phyloP scores from a whole-genome alignment of 1,140 invertebrate genomes.

The Zaprionus capensis region DNA sequence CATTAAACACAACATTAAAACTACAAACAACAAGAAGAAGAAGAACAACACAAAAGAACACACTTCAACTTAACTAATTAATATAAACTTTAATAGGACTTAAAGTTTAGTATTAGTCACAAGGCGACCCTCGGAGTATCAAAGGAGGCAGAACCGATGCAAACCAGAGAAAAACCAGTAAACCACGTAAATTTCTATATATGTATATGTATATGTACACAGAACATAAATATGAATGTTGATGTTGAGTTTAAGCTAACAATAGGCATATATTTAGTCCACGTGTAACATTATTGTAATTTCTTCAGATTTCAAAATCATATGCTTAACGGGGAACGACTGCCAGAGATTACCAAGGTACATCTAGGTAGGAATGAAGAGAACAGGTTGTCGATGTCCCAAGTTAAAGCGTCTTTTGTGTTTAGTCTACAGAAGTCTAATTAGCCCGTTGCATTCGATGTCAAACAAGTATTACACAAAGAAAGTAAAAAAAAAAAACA shows the following conservation, averaged over 20 bases:
- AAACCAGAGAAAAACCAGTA: slow-evolving; percentile 14
- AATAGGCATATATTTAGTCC: slow-evolving; percentile 73
- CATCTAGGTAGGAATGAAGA: background rate
- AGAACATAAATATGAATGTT: slow-evolving; percentile 62
- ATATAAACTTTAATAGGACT: slow-evolving; percentile 72
- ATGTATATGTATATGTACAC: slow-evolving; percentile 46
- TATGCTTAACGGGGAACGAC: background rate
- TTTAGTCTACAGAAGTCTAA: slow-evolving; percentile 42
- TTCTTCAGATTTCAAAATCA: slow-evolving; percentile 33
- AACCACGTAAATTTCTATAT: slow-evolving; percentile 42
- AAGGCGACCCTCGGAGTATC: slow-evolving; percentile 41
- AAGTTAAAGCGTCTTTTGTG: slow-evolving; percentile 15
- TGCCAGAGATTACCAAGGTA: too few species aligned
- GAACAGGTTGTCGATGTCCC: background rate
- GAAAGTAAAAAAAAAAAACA: slow-evolving; percentile 30
- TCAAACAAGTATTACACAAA: slow-evolving; percentile 66
- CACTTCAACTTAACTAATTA: slow-evolving; percentile 56
- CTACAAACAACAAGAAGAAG: slow-evolving; percentile 7
- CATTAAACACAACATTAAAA: slow-evolving; percentile 25
- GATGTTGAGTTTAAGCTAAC: slow-evolving; percentile 70
- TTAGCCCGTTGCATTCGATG: slow-evolving; percentile 58
- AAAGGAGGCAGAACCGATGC: slow-evolving; percentile 20
- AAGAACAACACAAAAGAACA: slow-evolving; percentile 8
- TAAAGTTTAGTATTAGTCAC: slow-evolving; percentile 77
- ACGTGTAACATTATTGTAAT: slow-evolving; percentile 66